Evolutionary conservation across 2,113 vertebrate genomes (phyloP).

Genomic region (Epinephelus moara): DNA sequence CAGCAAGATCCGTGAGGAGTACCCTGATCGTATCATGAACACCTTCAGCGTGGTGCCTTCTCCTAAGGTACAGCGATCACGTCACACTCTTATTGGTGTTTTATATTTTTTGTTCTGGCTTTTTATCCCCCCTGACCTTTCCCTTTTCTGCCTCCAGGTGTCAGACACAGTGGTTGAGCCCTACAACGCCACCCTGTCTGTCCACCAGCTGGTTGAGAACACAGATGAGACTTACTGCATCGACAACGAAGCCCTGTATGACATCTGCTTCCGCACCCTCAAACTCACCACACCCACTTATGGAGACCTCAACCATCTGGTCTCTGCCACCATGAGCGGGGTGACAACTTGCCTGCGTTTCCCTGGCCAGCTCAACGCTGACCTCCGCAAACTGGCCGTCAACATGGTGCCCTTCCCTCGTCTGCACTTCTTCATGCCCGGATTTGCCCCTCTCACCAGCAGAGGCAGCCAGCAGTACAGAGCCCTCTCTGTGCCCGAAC

Average conservation of each 20-base stretch:
- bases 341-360: slow-evolving; percentile 96
- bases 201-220: slow-evolving; percentile 97
- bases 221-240: slow-evolving; percentile 98
- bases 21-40: slow-evolving; percentile 94
- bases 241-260: slow-evolving; percentile 96
- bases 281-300: slow-evolving; percentile 96
- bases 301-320: slow-evolving; percentile 94
- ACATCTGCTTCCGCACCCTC: slow-evolving; percentile 97
- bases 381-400: slow-evolving; percentile 94
- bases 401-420: slow-evolving; percentile 98
- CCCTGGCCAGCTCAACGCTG: slow-evolving; percentile 93
- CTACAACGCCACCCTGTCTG: slow-evolving; percentile 93
- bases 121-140: slow-evolving; percentile 9
- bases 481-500: slow-evolving; percentile 91
- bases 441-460: slow-evolving; percentile 92
- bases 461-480: slow-evolving; percentile 95
- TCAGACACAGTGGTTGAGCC: slow-evolving; percentile 96
- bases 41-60: slow-evolving; percentile 92
- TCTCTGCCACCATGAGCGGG: slow-evolving; percentile 95
- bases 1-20: slow-evolving; percentile 94
- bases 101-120: not conserved
- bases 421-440: slow-evolving; percentile 97
- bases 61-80: slow-evolving; percentile 69
- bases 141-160: slow-evolving; percentile 54
- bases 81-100: not conserved